Base-by-base conservation (phyloP, 1,140 invertebrate species). In the Campodea augens region DNA sequence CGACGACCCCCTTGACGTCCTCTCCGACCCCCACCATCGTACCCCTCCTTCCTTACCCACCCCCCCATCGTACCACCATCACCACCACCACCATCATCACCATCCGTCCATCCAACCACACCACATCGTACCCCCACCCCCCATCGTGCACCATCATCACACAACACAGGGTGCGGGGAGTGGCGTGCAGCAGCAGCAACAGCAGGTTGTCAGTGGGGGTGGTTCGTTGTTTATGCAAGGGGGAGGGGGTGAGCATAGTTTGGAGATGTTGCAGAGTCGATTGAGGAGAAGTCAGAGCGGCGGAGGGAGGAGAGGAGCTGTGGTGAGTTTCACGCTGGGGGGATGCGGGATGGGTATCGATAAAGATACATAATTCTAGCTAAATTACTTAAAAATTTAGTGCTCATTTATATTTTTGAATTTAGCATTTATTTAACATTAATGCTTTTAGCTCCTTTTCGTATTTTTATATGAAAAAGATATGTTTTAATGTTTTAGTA, bases 21-120 rank as follows among this genome's bases (percentile, higher is more conserved):
- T 60, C 66, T 20, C 66, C 63, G 44, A 64, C 68, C 55, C 73
- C 70, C 71, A n/a, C 32, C 12, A 15, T 25, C 45, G 46, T 49
- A 7, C 53, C 54, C 20, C 48, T 37, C 21, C 57, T 59, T 46
- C 52, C 57, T 1, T 59, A 60, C 43, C 67, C 72, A 56, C 55
- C 46, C 55, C 18, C 25, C 42, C 25, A 25, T 49, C 37, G 10
- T 25, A 50, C 25, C 55, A 53, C 20, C 57, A 51, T 32, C 54
- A 49, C 47, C n/a, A 22, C 44, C 21, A 41, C 51, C 38, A 40
- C 49, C n/a, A 45, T 40, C 46, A 43, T 49, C 42, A 36, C 47
- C 38, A 48, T 19, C 45, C 38, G 27, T 42, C 41, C 41, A 40
- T 24, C 13, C 36, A 32, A 19, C 37, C 36, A 5, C 46, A 24